Evolutionary conservation across 2,113 vertebrate genomes (phyloP).

Genomic region (Antechinus flavipes): DNA sequence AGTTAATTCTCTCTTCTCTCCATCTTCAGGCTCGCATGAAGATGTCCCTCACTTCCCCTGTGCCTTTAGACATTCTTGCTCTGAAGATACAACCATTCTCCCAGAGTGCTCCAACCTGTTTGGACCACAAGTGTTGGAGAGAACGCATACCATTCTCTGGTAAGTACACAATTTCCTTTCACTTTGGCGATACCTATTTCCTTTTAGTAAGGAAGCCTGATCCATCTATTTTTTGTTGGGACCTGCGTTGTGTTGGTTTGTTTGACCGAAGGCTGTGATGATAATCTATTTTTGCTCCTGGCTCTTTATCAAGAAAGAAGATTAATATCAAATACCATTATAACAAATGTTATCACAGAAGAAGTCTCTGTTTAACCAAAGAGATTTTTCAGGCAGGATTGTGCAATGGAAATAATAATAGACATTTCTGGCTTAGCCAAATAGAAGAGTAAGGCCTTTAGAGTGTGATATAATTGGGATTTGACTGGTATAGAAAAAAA

Average conservation of each 20-base stretch:
- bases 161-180: slow-evolving; percentile 66
- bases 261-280: not conserved
- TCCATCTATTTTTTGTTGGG: not conserved
- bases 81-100: slow-evolving; percentile 87
- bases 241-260: not conserved
- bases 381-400: not conserved
- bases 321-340: not conserved
- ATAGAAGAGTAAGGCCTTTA: not conserved
- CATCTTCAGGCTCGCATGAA: slow-evolving; percentile 79
- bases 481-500: not conserved
- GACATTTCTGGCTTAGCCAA: not conserved
- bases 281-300: not conserved
- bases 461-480: not conserved
- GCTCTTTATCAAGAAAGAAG: not conserved
- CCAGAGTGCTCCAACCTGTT: slow-evolving; percentile 89
- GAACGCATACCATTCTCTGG: slow-evolving; percentile 77
- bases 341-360: not conserved
- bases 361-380: not conserved
- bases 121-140: slow-evolving; percentile 88
- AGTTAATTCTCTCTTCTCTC: slow-evolving; percentile 47
- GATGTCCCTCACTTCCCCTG: slow-evolving; percentile 67
- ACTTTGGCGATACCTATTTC: not conserved
- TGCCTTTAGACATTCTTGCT: slow-evolving; percentile 77
- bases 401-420: not conserved
- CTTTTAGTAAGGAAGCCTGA: not conserved